Base-by-base conservation (phyloP, 2,888 invertebrate species). In the Cephonodes hylas region DNA sequence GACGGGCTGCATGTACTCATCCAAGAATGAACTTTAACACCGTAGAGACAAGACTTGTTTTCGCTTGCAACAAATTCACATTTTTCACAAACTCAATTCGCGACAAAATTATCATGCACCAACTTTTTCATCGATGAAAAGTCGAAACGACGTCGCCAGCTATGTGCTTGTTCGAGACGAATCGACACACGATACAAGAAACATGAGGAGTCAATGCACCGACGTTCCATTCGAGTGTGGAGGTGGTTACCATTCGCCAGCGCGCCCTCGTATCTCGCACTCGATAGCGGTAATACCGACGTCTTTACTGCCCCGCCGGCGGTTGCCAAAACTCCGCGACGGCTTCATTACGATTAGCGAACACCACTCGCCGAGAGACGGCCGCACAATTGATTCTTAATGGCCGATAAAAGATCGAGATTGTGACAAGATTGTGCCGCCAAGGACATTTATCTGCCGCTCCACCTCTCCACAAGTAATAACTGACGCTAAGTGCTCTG, bases 261-360 rank as follows among this genome's bases (percentile, higher is more conserved):
- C 75, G 81, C 78, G 83, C 81, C 77, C 76, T 79, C 76, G 70
- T 83, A 75, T 77, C 72, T 74, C 66, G 64, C 66, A 65, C 69
- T 60, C 61, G 72, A 78, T 74, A 70, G 72, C 63, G 69, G 75
- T 77, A 75, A 81, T 85, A 73, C 82, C 84, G 85, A 78, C 84
- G 87, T 87, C 85, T 88, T 84, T 88, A 89, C 81, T 85, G 81
- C 81, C 72, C 23, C 64, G 64, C 65, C 64, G 66, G 66, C 68
- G 67, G 71, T 75, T 71, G 74, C 75, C 75, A 74, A 79, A 77
- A 74, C 68, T 71, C 64, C n/a, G 63, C 61, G 71, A 64, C 65
- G 66, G 64, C 68, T 68, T 62, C 63, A 68, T 71, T 71, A 68
- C 68, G 63, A 70, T 64, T 63, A 66, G 67, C 25, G 31, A 60